phyloP scores from a whole-genome alignment of 37 sponge, comb jelly and placozoan genomes.

The Spongilla lacustris region DNA sequence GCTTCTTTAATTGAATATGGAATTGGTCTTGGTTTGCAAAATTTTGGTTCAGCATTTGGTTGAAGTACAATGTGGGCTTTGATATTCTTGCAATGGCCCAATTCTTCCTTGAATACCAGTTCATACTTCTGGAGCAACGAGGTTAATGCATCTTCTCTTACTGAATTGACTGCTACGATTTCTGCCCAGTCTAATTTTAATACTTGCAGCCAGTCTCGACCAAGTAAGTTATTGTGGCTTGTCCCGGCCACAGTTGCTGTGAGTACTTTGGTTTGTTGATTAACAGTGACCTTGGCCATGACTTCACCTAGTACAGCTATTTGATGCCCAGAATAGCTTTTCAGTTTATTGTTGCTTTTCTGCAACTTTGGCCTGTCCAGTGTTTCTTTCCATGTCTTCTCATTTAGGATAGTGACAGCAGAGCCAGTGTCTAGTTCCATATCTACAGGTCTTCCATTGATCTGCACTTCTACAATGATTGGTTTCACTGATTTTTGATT shows the following conservation, averaged over 20 bases:
- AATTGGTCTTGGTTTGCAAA: neutral
- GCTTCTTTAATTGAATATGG: neutral
- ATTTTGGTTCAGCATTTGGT: conserved; percentile 7
- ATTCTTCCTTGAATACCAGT: conserved; percentile 11
- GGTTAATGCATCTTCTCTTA: neutral
- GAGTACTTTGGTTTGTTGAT: neutral
- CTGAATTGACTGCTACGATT: neutral
- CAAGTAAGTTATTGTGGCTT: neutral
- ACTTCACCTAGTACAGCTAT: neutral
- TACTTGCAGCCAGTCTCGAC: conserved; percentile 3
- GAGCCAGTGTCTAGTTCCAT: no score
- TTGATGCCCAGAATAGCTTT: neutral
- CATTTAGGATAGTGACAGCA: no score
- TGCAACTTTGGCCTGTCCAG: no score
- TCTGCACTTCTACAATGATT: no score
- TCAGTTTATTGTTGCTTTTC: neutral
- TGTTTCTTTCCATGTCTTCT: no score
- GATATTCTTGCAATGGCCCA: neutral
- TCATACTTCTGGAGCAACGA: neutral
- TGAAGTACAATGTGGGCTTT: conserved; percentile 2
- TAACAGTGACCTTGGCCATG: neutral
- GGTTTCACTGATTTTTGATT: no score
- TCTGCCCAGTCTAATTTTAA: neutral
- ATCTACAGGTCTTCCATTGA: no score
- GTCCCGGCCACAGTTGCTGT: no score